Conservation (phyloP, 53 echinoderm and acorn worm genomes). For the Hippasteria phrygiana region DNA sequence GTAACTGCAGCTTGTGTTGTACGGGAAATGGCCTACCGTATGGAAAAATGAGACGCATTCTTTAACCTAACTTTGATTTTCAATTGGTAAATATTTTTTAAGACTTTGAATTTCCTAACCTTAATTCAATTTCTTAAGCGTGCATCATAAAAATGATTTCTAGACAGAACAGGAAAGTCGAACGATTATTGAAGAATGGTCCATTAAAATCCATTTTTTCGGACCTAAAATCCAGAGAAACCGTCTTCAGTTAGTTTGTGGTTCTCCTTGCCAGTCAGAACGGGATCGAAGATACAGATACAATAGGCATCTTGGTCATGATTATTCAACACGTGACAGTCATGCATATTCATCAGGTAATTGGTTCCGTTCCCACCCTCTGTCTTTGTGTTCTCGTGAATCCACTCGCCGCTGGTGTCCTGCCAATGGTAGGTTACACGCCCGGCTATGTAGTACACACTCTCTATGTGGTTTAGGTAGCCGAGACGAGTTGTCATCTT, state of each 20-base stretch:
- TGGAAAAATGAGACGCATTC: too few relatives aligned
- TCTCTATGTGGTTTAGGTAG: slow-evolving; percentile 47
- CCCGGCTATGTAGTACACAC: slow-evolving; percentile 39
- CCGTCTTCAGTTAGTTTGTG: slow-evolving; percentile 27
- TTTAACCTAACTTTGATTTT: too few relatives aligned
- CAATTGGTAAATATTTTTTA: too few relatives aligned
- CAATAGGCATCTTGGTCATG: not conserved
- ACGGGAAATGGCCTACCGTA: too few relatives aligned
- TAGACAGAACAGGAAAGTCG: too few relatives aligned
- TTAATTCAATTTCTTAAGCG: too few relatives aligned
- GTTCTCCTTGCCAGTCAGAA: slow-evolving; percentile 44
- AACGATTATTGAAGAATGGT: too few relatives aligned
- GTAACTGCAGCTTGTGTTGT: too few relatives aligned
- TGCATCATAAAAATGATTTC: too few relatives aligned
- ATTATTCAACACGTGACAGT: slow-evolving; percentile 18
- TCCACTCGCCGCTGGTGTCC: slow-evolving; percentile 28
- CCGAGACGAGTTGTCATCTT: not conserved
- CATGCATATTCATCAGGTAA: slow-evolving; percentile 42
- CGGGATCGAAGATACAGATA: slow-evolving; percentile 55
- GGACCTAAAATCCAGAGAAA: slow-evolving; percentile 3
- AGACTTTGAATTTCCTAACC: too few relatives aligned
- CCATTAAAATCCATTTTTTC: not conserved
- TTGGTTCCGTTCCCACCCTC: slow-evolving; percentile 35
- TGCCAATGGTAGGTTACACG: slow-evolving; percentile 22
- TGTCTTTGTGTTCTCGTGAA: not conserved